Conservation (phyloP, 2,888 invertebrate genomes). For the Pachydiplax longipennis region DNA sequence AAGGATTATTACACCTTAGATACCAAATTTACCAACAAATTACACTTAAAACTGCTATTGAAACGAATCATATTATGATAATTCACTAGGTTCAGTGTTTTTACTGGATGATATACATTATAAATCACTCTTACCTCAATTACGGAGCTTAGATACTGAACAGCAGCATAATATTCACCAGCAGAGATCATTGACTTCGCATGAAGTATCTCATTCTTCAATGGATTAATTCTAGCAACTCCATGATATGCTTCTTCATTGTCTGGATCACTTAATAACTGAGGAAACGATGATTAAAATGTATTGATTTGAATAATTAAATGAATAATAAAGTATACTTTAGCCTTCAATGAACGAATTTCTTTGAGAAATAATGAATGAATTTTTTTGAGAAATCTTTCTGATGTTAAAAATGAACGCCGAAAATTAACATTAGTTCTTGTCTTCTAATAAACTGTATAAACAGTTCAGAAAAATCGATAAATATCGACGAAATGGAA, state of each 20-base stretch:
- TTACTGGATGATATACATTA: not conserved
- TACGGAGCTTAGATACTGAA: conserved; percentile 70
- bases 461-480: too few relatives aligned
- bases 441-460: too few relatives aligned
- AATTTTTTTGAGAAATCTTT: too few relatives aligned
- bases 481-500: too few relatives aligned
- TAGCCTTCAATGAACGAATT: too few relatives aligned
- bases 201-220: conserved; percentile 69
- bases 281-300: conserved; percentile 48
- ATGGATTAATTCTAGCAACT: conserved; percentile 64
- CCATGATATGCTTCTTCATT: conserved; percentile 79
- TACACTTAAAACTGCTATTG: too few relatives aligned
- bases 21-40: too few relatives aligned
- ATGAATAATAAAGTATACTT: too few relatives aligned
- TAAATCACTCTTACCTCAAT: conserved; percentile 67
- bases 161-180: conserved; percentile 67
- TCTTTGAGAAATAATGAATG: too few relatives aligned
- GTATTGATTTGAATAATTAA: not conserved
- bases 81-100: not conserved
- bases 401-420: too few relatives aligned
- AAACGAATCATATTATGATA: not conserved
- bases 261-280: conserved; percentile 75
- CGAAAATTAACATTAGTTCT: too few relatives aligned
- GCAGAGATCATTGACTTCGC: conserved; percentile 66
- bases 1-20: too few relatives aligned